These are phyloP conservation scores for Anthonomus grandis DNA, from an alignment of 1,140 invertebrate species.

Conservation along the genomic window DNA sequence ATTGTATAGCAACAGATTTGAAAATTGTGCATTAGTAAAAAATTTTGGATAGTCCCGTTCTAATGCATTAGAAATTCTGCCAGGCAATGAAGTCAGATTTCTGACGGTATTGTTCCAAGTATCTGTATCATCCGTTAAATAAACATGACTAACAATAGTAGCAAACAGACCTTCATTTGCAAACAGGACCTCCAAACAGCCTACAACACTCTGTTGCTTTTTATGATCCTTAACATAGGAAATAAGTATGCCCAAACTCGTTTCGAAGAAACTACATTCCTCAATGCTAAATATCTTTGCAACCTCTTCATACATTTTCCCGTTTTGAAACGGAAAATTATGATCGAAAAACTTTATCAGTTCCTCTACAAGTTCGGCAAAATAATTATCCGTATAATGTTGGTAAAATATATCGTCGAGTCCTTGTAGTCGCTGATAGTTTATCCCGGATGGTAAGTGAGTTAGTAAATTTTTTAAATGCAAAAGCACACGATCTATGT, in stretches of 20 bases:
- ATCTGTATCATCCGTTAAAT: slow-evolving; percentile 31
- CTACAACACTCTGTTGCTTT: slow-evolving; percentile 38
- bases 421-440: slow-evolving; percentile 57
- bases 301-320: slow-evolving; percentile 45
- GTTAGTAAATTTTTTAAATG: slow-evolving; percentile 32
- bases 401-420: slow-evolving; percentile 48
- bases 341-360: slow-evolving; percentile 52
- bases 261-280: slow-evolving; percentile 52
- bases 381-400: slow-evolving; percentile 46
- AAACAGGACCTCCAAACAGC: slow-evolving; percentile 52
- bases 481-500: slow-evolving; percentile 43
- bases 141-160: slow-evolving; percentile 47
- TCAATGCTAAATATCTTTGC: slow-evolving; percentile 53
- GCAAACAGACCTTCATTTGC: slow-evolving; percentile 58
- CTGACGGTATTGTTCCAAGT: slow-evolving; percentile 59
- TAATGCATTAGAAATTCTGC: slow-evolving; percentile 63
- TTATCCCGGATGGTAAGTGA: slow-evolving; percentile 60
- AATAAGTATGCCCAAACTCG: slow-evolving; percentile 51
- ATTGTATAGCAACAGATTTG: slow-evolving; percentile 59
- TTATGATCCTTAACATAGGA: slow-evolving; percentile 43
- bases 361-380: slow-evolving; percentile 49
- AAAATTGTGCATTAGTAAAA: slow-evolving; percentile 59
- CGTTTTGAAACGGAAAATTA: slow-evolving; percentile 52
- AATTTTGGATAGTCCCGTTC: slow-evolving; percentile 54
- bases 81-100: slow-evolving; percentile 62